phyloP scores from a whole-genome alignment of 2,113 vertebrate species.

The Rhagologus leucostigma region DNA sequence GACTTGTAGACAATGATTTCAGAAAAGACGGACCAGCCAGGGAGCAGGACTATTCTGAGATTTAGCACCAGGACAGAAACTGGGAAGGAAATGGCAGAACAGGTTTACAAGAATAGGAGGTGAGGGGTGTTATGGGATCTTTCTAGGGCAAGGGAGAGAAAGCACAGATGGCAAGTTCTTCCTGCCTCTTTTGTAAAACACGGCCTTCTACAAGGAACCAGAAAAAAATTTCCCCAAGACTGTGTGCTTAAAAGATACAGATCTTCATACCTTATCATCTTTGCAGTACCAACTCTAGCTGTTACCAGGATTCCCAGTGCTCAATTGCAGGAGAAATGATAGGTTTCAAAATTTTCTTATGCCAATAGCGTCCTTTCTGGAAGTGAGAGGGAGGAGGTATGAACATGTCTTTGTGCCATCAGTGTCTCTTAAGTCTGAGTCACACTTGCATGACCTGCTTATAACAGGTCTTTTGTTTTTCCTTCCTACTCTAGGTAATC shows the following conservation, averaged over 20 bases:
- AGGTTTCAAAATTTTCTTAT: neutral
- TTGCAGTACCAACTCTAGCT: neutral
- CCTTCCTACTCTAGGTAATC: neutral
- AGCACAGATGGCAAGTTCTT: neutral
- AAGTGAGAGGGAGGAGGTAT: neutral
- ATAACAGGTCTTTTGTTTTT: neutral
- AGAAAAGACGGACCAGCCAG: neutral
- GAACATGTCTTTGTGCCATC: neutral
- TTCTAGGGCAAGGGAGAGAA: neutral
- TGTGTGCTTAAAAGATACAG: neutral
- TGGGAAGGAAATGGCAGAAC: neutral
- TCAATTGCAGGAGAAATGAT: neutral
- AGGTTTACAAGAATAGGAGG: neutral
- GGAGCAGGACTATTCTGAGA: neutral
- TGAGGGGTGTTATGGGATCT: neutral
- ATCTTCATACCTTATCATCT: neutral
- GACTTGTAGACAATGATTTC: neutral
- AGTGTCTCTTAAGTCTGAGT: neutral
- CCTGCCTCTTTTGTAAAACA: neutral
- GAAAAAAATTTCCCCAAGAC: neutral
- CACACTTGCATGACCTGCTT: neutral
- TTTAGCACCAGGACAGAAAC: neutral
- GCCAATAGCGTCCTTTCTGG: neutral
- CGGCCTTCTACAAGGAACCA: neutral
- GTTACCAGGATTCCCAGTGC: neutral